Conservation (phyloP, 2,888 invertebrate species). For the Nephrotoma appendiculata region DNA sequence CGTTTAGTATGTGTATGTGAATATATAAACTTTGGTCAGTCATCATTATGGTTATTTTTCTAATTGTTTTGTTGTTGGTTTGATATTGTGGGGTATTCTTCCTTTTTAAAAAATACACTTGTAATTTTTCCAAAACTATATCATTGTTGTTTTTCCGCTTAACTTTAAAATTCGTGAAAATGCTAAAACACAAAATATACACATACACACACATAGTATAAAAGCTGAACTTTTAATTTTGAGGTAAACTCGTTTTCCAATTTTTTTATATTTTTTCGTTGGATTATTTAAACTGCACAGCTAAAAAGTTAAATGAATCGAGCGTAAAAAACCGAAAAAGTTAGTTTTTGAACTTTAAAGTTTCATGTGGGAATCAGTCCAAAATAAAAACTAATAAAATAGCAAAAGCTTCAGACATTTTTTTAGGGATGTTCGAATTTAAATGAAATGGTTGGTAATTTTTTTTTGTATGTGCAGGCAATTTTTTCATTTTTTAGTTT, state of each 20-base stretch:
- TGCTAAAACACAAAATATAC: background rate
- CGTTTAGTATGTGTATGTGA: background rate
- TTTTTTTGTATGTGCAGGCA: background rate
- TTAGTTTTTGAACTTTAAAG: background rate
- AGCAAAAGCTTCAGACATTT: background rate
- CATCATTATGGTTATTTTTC: background rate
- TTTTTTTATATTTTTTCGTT: background rate
- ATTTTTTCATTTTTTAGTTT: background rate
- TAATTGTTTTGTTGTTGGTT: background rate
- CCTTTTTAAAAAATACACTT: background rate
- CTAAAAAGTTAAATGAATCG: background rate
- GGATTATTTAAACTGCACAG: background rate
- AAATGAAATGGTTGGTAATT: background rate
- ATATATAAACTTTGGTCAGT: background rate
- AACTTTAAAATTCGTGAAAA: background rate
- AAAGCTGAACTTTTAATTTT: background rate
- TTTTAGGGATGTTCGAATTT: background rate
- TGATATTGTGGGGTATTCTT: background rate
- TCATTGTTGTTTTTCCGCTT: background rate
- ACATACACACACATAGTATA: background rate
- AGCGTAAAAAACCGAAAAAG: background rate
- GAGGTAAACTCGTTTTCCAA: background rate
- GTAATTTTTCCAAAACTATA: background rate
- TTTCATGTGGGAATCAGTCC: background rate
- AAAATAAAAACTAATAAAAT: background rate